Evolutionary conservation across 2,797 vertebrate genomes (phyloP).

Genomic region (Botia almorhae): DNA sequence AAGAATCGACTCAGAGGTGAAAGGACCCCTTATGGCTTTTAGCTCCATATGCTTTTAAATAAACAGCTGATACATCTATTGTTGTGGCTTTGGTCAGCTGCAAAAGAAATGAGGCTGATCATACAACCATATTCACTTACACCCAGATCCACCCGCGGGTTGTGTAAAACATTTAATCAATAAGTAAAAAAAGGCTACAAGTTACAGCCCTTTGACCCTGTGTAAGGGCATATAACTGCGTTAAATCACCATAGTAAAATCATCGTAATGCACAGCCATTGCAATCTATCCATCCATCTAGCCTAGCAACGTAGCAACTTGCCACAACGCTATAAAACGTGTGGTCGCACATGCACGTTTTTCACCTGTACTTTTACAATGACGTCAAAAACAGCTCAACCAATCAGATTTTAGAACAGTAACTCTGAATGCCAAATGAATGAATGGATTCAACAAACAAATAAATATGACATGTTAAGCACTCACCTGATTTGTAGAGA

Average conservation of each 20-base stretch:
- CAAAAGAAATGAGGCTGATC: neutral
- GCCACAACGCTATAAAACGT: no score
- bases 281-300: no score
- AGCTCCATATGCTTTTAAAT: neutral
- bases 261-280: no score
- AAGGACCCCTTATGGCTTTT: neutral
- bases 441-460: neutral
- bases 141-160: neutral
- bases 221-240: neutral
- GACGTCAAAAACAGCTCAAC: neutral
- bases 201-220: neutral
- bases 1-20: neutral
- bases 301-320: no score
- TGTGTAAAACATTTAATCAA: neutral
- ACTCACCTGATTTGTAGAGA: constrained; percentile 41
- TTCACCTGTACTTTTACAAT: no score
- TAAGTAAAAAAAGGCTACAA: neutral
- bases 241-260: no score
- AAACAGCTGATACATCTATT: neutral
- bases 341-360: no score
- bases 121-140: neutral
- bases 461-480: neutral
- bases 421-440: neutral
- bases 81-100: neutral
- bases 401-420: neutral